phyloP scores from a whole-genome alignment of 1,140 invertebrate species.

The Caenorhabditis remanei region DNA sequence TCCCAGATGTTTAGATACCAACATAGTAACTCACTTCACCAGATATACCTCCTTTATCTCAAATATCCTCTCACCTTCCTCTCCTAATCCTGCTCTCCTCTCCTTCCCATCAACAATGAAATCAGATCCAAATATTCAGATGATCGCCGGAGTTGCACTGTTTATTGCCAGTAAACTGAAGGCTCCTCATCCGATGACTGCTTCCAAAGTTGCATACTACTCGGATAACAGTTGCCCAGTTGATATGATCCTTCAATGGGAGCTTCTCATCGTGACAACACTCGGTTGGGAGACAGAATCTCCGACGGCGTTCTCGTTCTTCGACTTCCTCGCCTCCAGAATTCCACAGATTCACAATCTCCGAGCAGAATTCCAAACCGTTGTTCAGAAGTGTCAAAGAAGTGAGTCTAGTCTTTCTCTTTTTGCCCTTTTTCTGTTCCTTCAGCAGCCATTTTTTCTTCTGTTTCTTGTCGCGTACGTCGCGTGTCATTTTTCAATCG shows the following conservation, averaged over 20 bases:
- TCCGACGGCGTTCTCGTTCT: constrained; percentile 57
- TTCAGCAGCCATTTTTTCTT: not conserved
- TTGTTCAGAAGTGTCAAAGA: constrained; percentile 53
- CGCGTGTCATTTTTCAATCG: constrained; percentile 54
- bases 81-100: not conserved
- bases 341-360: constrained; percentile 1
- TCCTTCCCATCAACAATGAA: not conserved
- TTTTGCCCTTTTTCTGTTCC: not conserved
- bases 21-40: no score
- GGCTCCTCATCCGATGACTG: constrained; percentile 51
- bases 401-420: constrained; percentile 46
- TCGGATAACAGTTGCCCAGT: constrained; percentile 32
- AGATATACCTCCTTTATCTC: not conserved
- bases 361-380: not conserved
- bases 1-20: no score
- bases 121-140: constrained; percentile 32
- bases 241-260: constrained; percentile 34
- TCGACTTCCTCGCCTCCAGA: constrained; percentile 38
- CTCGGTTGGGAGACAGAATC: constrained; percentile 40
- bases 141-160: constrained; percentile 56
- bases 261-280: constrained; percentile 34
- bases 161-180: constrained; percentile 61
- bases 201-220: constrained; percentile 34
- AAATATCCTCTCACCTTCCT: not conserved
- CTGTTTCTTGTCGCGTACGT: not conserved